Evolutionary conservation across 2,113 vertebrate species (phyloP).

Genomic region (Odontesthes bonariensis): DNA sequence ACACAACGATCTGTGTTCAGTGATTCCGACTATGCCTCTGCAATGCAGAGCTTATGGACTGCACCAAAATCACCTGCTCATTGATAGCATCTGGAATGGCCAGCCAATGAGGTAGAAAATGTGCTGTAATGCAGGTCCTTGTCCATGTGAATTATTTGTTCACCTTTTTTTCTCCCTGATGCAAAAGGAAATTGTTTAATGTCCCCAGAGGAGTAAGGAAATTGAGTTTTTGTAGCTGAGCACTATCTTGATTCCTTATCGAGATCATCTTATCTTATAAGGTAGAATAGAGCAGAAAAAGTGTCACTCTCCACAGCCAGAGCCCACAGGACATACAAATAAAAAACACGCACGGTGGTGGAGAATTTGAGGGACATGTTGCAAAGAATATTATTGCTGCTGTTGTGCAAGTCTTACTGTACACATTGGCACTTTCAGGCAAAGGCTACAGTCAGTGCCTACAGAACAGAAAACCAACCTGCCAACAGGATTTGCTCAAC

Average conservation of each 20-base stretch:
- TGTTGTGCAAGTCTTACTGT: conserved; percentile 16
- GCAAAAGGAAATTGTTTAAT: conserved; percentile 46
- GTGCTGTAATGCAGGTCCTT: conserved; percentile 45
- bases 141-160: conserved; percentile 31
- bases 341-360: conserved; percentile 13
- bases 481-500: conserved; percentile 15
- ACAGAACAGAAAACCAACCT: conserved; percentile 18
- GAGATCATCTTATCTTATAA: conserved; percentile 45
- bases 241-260: conserved; percentile 54
- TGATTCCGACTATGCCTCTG: conserved; percentile 61
- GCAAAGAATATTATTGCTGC: conserved; percentile 30
- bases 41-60: conserved; percentile 74
- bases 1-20: conserved; percentile 45
- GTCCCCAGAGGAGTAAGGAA: conserved; percentile 37
- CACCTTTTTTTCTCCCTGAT: neutral
- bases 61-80: conserved; percentile 70
- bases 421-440: conserved; percentile 24
- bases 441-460: conserved; percentile 23
- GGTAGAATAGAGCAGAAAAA: conserved; percentile 28
- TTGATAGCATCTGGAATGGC: conserved; percentile 66
- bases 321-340: conserved; percentile 29
- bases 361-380: neutral
- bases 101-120: conserved; percentile 64
- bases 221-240: conserved; percentile 55
- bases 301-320: conserved; percentile 9